Evolutionary conservation across 1,140 invertebrate species (phyloP).

Genomic region (Parasteatoda tepidariorum): DNA sequence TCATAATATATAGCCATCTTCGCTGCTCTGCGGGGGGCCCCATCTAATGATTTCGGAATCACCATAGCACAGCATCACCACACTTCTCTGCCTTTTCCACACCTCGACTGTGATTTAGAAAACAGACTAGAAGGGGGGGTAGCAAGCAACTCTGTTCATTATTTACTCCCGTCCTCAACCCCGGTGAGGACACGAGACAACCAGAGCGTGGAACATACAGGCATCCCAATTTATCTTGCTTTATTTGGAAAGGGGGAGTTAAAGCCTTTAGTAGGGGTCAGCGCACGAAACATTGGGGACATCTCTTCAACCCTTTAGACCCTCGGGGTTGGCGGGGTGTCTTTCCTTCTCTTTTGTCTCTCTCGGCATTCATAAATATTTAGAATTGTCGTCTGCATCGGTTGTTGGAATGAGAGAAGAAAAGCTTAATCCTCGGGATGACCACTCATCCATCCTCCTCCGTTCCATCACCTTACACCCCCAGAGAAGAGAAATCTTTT

Average conservation of each 20-base stretch:
- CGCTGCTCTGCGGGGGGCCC: slow-evolving; percentile 13
- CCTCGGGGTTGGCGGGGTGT: background rate
- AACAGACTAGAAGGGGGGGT: background rate
- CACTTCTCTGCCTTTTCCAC: background rate
- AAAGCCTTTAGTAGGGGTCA: slow-evolving; percentile 49
- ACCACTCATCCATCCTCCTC: slow-evolving; percentile 33
- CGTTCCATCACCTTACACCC: background rate
- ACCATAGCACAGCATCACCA: slow-evolving; percentile 23
- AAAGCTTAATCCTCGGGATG: slow-evolving; percentile 47
- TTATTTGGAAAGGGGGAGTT: slow-evolving; percentile 27
- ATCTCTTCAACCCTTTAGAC: slow-evolving; percentile 38
- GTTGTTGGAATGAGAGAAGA: slow-evolving; percentile 47
- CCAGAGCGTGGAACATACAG: slow-evolving; percentile 27
- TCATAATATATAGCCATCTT: slow-evolving; percentile 47
- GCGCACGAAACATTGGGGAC: slow-evolving; percentile 7
- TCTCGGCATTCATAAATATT: slow-evolving; percentile 54
- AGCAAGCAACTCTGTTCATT: slow-evolving; percentile 22
- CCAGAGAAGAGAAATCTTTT: background rate
- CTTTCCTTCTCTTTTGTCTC: slow-evolving; percentile 18
- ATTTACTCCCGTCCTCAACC: slow-evolving; percentile 20
- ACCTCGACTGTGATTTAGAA: background rate
- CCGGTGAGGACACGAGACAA: slow-evolving; percentile 16
- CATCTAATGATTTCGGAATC: slow-evolving; percentile 59
- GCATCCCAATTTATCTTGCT: slow-evolving; percentile 54
- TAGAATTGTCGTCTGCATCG: slow-evolving; percentile 34